These are phyloP conservation scores for Steinernema hermaphroditum DNA, from an alignment of 2,888 invertebrate species.

Conservation along the genomic window DNA sequence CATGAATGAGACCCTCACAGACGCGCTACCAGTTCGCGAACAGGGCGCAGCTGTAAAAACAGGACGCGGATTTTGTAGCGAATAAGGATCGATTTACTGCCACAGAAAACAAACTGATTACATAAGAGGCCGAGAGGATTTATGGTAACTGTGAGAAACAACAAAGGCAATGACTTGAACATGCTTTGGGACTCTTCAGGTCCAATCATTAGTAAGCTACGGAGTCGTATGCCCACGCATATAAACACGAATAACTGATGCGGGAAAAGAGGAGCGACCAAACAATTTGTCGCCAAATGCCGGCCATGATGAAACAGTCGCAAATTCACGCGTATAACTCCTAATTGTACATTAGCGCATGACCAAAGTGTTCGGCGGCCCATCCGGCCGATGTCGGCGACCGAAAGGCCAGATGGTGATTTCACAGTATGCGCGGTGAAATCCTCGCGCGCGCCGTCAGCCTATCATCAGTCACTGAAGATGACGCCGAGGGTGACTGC, in stretches of 20 bases:
- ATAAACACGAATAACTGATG: neutral
- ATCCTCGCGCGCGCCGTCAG: neutral
- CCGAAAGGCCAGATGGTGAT: neutral
- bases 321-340: neutral
- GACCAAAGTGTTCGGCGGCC: conserved; percentile 3
- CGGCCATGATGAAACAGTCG: neutral
- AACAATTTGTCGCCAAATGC: neutral
- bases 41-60: conserved; percentile 9
- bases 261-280: neutral
- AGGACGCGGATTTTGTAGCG: conserved; percentile 11
- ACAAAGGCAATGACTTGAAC: neutral
- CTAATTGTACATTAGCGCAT: conserved; percentile 11
- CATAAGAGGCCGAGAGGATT: neutral
- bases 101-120: neutral
- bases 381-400: neutral
- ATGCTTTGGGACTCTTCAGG: neutral
- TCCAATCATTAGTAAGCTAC: neutral
- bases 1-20: neutral
- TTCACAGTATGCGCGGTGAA: conserved; percentile 11
- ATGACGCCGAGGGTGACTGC: neutral
- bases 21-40: neutral
- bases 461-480: conserved; percentile 10
- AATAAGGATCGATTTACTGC: neutral
- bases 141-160: neutral
- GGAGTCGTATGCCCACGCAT: neutral